phyloP scores from a whole-genome alignment of 2,113 vertebrate species.

The Piliocolobus tephrosceles region DNA sequence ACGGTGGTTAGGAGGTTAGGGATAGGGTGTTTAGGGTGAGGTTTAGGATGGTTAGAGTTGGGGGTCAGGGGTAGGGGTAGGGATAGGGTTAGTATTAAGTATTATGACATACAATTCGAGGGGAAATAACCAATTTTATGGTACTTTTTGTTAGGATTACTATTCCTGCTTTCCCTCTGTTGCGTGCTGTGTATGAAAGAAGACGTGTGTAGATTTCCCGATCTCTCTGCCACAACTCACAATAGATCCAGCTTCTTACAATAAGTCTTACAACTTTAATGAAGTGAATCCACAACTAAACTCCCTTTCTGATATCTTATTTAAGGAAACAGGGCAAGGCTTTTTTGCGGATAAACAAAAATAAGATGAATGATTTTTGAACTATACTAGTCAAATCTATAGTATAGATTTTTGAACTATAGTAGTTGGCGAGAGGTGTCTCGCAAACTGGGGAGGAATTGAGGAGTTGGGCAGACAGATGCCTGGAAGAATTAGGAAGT shows the following conservation, averaged over 20 bases:
- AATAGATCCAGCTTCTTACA: background rate
- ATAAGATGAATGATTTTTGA: background rate
- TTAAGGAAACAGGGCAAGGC: background rate
- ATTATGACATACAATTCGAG: constrained; percentile 83
- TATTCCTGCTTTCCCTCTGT: background rate
- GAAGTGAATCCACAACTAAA: background rate
- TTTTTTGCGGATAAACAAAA: background rate
- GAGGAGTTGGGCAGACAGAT: background rate
- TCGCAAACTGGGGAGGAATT: background rate
- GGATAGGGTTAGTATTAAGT: constrained; percentile 29
- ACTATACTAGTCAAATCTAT: background rate
- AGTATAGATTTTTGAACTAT: background rate
- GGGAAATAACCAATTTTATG: constrained; percentile 83
- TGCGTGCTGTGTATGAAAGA: background rate
- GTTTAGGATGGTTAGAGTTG: no score
- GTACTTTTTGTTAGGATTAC: constrained; percentile 61
- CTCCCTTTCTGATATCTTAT: background rate
- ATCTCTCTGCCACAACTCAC: background rate
- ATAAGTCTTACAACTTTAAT: background rate
- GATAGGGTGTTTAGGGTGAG: no score
- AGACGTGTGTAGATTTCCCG: background rate
- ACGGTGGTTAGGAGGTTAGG: no score
- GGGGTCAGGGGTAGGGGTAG: no score
- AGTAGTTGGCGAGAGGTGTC: background rate
- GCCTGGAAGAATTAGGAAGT: no score